Percentiles rank a stretch among this genome's conserved stretches.
Evolutionary conservation across 2,888 invertebrate genomes (phyloP).

Genomic region (Cinara cedri): DNA sequence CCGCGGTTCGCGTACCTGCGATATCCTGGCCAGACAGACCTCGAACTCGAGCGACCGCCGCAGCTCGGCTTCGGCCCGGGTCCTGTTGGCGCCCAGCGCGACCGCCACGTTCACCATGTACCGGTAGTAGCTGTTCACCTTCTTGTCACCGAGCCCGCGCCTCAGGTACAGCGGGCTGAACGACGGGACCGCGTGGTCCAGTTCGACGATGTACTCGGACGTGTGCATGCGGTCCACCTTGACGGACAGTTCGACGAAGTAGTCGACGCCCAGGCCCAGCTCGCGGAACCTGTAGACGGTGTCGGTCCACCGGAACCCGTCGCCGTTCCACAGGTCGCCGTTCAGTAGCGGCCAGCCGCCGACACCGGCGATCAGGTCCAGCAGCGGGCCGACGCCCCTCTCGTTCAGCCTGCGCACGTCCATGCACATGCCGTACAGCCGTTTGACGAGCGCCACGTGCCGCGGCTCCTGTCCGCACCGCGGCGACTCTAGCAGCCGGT

Average conservation of each 20-base stretch:
- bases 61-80: background rate
- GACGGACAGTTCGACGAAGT: constrained; percentile 36
- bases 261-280: constrained; percentile 36
- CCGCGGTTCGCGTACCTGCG: constrained; percentile 5
- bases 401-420: constrained; percentile 30
- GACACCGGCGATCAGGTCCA: background rate
- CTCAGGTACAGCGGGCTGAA: constrained; percentile 20
- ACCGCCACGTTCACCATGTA: constrained; percentile 28
- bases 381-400: constrained; percentile 10
- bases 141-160: background rate
- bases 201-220: constrained; percentile 2
- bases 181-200: background rate
- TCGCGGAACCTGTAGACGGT: constrained; percentile 39
- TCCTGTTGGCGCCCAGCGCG: background rate
- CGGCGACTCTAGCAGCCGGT: constrained; percentile 5
- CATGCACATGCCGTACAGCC: constrained; percentile 38
- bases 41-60: background rate
- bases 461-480: background rate
- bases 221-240: constrained; percentile 4
- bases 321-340: constrained; percentile 19
- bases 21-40: constrained; percentile 2
- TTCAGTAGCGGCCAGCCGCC: constrained; percentile 42
- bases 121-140: constrained; percentile 14
- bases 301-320: constrained; percentile 40
- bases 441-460: background rate